A percentile compares a stretch with the other conserved stretches of the same genome.
phyloP scores from a whole-genome alignment of 2,888 invertebrate genomes.

The Anthophora plumipes region DNA sequence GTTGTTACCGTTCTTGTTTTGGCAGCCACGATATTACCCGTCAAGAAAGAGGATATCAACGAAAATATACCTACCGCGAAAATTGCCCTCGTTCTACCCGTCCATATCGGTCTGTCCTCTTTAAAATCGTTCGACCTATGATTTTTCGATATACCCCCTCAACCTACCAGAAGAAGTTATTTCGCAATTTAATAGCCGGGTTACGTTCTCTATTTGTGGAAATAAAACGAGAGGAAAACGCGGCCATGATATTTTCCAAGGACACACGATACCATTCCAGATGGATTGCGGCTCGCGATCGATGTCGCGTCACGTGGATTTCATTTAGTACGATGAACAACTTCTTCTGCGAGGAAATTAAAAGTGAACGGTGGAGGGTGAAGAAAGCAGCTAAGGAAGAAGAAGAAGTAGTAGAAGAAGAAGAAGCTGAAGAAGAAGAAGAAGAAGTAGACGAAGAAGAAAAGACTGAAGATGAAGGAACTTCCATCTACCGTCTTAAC shows the following conservation, averaged over 20 bases:
- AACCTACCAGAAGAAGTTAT: slow-evolving; percentile 40
- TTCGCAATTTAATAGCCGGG: slow-evolving; percentile 63
- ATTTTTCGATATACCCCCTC: slow-evolving; percentile 26
- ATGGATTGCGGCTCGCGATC: slow-evolving; percentile 1
- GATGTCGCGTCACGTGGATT: slow-evolving; percentile 4
- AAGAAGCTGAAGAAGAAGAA: too few relatives aligned
- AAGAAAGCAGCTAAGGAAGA: background rate
- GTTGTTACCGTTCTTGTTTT: background rate
- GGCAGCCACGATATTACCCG: background rate
- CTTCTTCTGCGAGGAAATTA: slow-evolving; percentile 8
- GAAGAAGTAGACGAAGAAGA: background rate
- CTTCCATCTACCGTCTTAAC: background rate
- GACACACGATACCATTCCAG: slow-evolving; percentile 31
- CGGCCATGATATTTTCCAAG: slow-evolving; percentile 38
- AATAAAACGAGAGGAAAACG: background rate
- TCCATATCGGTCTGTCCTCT: slow-evolving; percentile 20
- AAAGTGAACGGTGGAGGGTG: background rate
- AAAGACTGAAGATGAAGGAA: background rate
- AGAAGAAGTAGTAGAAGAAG: too few relatives aligned
- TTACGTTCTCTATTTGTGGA: slow-evolving; percentile 19
- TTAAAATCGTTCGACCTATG: slow-evolving; percentile 30
- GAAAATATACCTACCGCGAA: background rate
- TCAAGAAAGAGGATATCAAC: background rate
- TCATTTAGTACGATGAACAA: slow-evolving; percentile 15
- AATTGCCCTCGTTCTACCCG: background rate